phyloP scores from a whole-genome alignment of 2,888 invertebrate genomes.

The Nasonia oneida region DNA sequence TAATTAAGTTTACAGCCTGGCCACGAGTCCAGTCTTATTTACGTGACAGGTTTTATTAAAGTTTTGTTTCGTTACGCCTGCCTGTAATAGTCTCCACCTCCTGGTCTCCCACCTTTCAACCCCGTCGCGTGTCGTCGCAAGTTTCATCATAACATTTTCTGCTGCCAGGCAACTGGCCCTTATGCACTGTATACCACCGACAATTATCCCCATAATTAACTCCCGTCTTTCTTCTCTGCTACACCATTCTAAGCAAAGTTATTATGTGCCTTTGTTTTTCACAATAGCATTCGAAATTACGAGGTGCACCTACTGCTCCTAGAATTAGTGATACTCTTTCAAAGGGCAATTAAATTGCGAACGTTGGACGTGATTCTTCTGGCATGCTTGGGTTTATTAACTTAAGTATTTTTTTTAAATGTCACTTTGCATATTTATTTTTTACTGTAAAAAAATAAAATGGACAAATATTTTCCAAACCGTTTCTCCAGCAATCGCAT shows the following conservation, averaged over 20 bases:
- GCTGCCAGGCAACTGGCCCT: not conserved
- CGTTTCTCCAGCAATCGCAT: not conserved
- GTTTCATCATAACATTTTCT: not conserved
- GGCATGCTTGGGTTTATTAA: not conserved
- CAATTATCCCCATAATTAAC: slow-evolving; percentile 6
- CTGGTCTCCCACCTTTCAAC: not conserved
- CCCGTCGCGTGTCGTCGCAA: not conserved
- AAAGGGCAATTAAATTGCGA: not conserved
- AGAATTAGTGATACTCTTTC: not conserved
- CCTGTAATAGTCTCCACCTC: not conserved
- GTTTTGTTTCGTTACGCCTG: slow-evolving; percentile 37
- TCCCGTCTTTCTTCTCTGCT: not conserved
- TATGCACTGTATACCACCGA: not conserved
- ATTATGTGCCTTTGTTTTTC: not conserved
- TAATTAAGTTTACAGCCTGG: slow-evolving; percentile 57
- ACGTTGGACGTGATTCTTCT: not conserved
- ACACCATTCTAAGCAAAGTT: not conserved
- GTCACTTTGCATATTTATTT: not conserved
- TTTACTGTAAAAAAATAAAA: not conserved
- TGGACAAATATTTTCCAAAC: too few relatives aligned
- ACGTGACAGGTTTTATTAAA: slow-evolving; percentile 59
- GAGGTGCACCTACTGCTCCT: not conserved
- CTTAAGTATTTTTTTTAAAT: not conserved
- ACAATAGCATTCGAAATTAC: slow-evolving; percentile 6
- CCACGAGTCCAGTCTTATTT: slow-evolving; percentile 47